Evolutionary conservation across 1,140 invertebrate genomes (phyloP).

Genomic region (Tetranychus urticae): DNA sequence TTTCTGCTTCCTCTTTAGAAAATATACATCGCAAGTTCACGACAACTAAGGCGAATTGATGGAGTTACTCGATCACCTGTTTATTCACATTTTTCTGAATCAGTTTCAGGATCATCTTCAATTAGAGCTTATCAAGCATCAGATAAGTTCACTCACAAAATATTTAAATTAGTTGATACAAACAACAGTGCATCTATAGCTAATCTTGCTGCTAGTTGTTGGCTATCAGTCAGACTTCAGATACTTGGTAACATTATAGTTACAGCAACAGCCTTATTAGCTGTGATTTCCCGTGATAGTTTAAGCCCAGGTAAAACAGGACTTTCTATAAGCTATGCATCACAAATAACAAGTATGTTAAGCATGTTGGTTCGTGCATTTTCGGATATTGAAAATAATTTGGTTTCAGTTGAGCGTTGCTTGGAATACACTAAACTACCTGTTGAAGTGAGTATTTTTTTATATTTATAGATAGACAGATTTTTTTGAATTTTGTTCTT

Average conservation of each 20-base stretch:
- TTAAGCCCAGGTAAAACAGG: conserved; percentile 61
- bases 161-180: not conserved
- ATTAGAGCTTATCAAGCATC: conserved; percentile 30
- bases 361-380: too few species aligned
- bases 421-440: conserved; percentile 48
- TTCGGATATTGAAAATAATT: too few species aligned
- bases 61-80: conserved; percentile 25
- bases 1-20: conserved; percentile 21
- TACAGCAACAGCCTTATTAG: conserved; percentile 39
- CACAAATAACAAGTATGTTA: too few species aligned
- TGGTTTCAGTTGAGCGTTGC: too few species aligned
- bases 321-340: conserved; percentile 35
- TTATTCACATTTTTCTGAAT: conserved; percentile 32
- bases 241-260: not conserved
- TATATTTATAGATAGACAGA: not conserved
- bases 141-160: conserved; percentile 9
- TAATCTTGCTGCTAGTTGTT: not conserved
- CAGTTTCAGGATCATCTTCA: conserved; percentile 26
- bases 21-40: too few species aligned
- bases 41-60: too few species aligned
- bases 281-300: conserved; percentile 48
- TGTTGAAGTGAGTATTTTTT: conserved; percentile 42
- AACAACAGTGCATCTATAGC: not conserved
- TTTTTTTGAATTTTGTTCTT: too few species aligned
- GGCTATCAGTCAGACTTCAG: not conserved